Percentiles rank a stretch among this genome's conserved stretches.
Evolutionary conservation across 2,113 vertebrate genomes (phyloP).

Genomic region (Cebus imitator): DNA sequence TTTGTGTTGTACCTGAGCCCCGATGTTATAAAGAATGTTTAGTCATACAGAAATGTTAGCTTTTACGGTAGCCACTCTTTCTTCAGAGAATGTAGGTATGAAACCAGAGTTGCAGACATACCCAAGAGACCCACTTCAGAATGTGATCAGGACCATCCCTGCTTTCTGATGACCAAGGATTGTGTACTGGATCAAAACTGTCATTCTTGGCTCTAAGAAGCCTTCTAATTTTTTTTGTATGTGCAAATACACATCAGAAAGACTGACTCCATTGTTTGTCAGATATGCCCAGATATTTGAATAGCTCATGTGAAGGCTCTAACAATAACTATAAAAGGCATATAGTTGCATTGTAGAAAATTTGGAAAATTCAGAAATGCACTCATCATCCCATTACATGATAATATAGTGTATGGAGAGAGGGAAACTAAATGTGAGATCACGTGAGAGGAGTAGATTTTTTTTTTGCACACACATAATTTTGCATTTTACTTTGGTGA

Average conservation of each 20-base stretch:
- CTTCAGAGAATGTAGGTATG: not conserved
- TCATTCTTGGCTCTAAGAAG: not conserved
- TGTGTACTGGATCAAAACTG: not conserved
- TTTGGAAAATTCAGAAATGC: constrained; percentile 16
- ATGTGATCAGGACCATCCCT: not conserved
- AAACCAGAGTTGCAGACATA: not conserved
- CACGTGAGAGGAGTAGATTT: not conserved
- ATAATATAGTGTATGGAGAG: not conserved
- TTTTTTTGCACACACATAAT: not conserved
- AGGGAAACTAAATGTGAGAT: not conserved
- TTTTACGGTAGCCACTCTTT: not conserved
- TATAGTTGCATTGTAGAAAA: not conserved
- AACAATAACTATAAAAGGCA: not conserved
- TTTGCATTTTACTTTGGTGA: not conserved
- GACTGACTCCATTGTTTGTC: not conserved
- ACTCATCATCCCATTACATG: not conserved
- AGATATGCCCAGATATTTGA: not conserved
- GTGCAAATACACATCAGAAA: not conserved
- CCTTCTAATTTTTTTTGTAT: not conserved
- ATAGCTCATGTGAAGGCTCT: not conserved
- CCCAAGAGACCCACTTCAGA: not conserved
- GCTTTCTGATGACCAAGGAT: not conserved
- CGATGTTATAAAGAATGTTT: not conserved
- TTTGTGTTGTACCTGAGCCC: not conserved
- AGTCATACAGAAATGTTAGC: not conserved